Conservation (phyloP, 2,113 vertebrate genomes). For the Haplotaxodon microlepis region DNA sequence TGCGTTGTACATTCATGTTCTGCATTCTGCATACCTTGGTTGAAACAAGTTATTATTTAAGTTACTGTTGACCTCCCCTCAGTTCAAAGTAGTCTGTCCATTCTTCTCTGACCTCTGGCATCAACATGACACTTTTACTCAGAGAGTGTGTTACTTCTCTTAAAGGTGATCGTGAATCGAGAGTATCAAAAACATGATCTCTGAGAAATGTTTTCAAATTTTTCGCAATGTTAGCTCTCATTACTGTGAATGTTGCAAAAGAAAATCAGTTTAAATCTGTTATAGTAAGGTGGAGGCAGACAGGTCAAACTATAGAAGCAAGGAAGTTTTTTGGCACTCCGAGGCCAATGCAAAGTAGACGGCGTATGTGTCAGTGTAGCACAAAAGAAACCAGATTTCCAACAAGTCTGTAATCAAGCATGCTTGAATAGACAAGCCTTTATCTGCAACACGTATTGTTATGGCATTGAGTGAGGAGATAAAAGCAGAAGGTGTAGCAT, state of each 20-base stretch:
- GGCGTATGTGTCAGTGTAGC: background rate
- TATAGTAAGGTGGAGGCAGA: background rate
- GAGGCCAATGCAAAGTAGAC: background rate
- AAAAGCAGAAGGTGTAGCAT: slow-evolving; percentile 23
- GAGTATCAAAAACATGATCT: background rate
- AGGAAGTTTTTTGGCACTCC: background rate
- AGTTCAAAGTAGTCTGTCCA: background rate
- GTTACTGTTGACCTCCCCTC: background rate
- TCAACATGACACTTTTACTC: background rate
- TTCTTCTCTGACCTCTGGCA: background rate
- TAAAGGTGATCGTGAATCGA: background rate
- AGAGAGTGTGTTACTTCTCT: background rate
- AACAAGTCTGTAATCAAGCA: background rate
- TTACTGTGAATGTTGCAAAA: background rate
- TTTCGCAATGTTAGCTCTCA: background rate
- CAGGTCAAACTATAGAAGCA: background rate
- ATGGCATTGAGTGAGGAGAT: slow-evolving; percentile 19
- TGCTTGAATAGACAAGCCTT: background rate
- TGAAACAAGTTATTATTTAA: background rate
- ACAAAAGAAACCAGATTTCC: background rate
- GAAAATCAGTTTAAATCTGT: background rate
- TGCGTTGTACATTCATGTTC: background rate
- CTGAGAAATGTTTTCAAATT: background rate
- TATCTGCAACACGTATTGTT: background rate
- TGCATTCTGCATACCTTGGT: background rate